Percentiles rank a stretch among this genome's conserved stretches.
Conservation (phyloP, 37 sponge, comb jelly and placozoan genomes). For the Agelas oroides region DNA sequence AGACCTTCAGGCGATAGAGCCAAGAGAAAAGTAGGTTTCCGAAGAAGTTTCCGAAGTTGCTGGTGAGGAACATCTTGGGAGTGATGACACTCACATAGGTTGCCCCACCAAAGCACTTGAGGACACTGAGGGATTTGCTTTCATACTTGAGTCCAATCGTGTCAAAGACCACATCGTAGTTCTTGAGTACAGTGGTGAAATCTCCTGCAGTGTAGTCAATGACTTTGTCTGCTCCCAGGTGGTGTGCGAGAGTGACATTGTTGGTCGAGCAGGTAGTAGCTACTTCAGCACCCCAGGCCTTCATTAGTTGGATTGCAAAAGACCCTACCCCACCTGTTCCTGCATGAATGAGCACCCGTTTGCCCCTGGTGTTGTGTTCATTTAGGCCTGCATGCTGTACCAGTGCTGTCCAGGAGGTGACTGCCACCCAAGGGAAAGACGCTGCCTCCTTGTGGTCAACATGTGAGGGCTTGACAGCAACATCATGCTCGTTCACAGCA, state of each 20-base stretch:
- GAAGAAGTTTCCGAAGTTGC: conserved; percentile 44
- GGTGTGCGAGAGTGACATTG: conserved; percentile 51
- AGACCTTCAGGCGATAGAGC: conserved; percentile 61
- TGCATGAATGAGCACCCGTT: conserved; percentile 74
- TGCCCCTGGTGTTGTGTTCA: conserved; percentile 48
- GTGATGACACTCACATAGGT: conserved; percentile 58
- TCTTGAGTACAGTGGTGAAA: conserved; percentile 34
- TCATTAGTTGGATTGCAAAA: conserved; percentile 87
- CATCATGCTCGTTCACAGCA: conserved; percentile 41
- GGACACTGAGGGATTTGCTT: conserved; percentile 42
- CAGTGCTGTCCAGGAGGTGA: conserved; percentile 77
- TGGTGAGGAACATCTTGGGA: conserved; percentile 23
- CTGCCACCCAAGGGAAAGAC: conserved; percentile 84
- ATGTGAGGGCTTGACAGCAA: conserved; percentile 68
- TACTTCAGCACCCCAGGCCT: conserved; percentile 86
- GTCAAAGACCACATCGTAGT: conserved; percentile 78
- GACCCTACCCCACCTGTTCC: conserved; percentile 85
- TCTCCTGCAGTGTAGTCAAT: conserved; percentile 74
- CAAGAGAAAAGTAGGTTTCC: conserved; percentile 46
- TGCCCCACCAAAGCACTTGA: conserved; percentile 71
- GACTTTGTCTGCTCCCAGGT: conserved; percentile 79
- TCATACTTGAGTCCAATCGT: conserved; percentile 59
- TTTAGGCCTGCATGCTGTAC: conserved; percentile 77
- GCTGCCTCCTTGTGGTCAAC: conserved; percentile 75
- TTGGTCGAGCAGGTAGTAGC: conserved; percentile 73